Conservation (phyloP, 2,797 vertebrate genomes). For the Picus viridis region DNA sequence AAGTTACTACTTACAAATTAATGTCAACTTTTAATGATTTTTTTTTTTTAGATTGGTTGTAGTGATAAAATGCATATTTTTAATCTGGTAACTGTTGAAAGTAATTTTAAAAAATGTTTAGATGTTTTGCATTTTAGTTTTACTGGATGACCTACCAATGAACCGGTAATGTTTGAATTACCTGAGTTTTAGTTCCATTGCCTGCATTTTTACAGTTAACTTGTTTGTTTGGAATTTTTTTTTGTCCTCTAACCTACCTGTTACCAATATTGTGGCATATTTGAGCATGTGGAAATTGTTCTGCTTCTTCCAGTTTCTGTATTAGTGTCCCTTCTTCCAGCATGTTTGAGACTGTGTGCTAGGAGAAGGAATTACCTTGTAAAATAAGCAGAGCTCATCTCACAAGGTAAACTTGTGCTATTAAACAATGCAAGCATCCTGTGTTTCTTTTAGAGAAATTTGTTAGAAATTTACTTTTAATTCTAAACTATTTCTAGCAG, state of each 20-base stretch:
- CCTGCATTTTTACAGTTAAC: not conserved
- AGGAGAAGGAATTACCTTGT: not conserved
- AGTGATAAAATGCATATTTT: not conserved
- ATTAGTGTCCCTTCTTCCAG: not conserved
- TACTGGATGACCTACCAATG: not conserved
- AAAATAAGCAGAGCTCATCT: not conserved
- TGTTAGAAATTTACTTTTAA: not conserved
- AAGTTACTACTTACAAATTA: not conserved
- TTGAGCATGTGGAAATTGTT: not conserved
- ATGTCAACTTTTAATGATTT: not conserved
- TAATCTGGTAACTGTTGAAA: not conserved
- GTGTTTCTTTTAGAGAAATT: not conserved
- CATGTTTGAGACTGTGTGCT: not conserved
- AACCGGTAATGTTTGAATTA: not conserved
- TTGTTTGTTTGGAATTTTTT: not conserved
- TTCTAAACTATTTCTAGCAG: not conserved
- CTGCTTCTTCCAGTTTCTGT: not conserved
- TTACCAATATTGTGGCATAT: not conserved
- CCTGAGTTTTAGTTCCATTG: not conserved
- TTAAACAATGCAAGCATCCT: not conserved
- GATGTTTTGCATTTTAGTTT: not conserved
- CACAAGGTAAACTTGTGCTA: not conserved
- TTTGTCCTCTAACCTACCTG: not conserved
- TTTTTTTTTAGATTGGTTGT: not conserved
- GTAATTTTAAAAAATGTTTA: not conserved